These are phyloP conservation scores for Magallana ariakensis DNA, from an alignment of 1,140 invertebrate genomes.

Conservation along the genomic window DNA sequence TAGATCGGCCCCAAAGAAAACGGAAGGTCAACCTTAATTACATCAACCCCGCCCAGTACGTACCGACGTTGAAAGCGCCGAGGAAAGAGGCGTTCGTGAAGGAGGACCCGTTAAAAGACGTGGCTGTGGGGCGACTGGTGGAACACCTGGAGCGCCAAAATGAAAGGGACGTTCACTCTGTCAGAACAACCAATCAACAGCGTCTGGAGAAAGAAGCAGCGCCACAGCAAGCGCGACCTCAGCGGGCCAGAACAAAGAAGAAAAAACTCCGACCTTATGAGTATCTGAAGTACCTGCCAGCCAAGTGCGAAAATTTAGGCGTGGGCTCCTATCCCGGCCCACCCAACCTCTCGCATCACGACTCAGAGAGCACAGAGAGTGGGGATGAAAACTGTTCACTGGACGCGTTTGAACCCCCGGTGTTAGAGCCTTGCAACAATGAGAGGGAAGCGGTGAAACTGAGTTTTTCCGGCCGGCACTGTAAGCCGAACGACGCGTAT, in stretches of 20 bases:
- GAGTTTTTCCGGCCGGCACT: not conserved
- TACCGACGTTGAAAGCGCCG: not conserved
- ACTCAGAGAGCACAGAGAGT: not conserved
- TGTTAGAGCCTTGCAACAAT: not conserved
- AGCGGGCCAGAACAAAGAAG: not conserved
- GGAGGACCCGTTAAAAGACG: not conserved
- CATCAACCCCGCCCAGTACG: not conserved
- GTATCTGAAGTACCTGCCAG: not conserved
- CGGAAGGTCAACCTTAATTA: not conserved
- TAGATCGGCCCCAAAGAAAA: not conserved
- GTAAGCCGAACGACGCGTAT: not conserved
- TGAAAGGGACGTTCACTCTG: not conserved
- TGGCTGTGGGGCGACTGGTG: not conserved
- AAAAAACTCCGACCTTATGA: conserved; percentile 1
- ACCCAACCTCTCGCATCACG: not conserved
- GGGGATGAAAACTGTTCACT: not conserved
- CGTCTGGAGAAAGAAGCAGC: not conserved
- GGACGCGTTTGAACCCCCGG: not conserved
- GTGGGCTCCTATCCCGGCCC: not conserved
- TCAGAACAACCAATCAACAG: not conserved
- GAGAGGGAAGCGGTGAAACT: not conserved
- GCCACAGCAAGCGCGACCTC: not conserved
- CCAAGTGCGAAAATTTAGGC: not conserved
- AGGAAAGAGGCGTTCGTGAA: not conserved
- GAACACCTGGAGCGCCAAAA: not conserved